These are phyloP conservation scores for Bombus superbus DNA, from an alignment of 1,140 invertebrate genomes.

Conservation along the genomic window DNA sequence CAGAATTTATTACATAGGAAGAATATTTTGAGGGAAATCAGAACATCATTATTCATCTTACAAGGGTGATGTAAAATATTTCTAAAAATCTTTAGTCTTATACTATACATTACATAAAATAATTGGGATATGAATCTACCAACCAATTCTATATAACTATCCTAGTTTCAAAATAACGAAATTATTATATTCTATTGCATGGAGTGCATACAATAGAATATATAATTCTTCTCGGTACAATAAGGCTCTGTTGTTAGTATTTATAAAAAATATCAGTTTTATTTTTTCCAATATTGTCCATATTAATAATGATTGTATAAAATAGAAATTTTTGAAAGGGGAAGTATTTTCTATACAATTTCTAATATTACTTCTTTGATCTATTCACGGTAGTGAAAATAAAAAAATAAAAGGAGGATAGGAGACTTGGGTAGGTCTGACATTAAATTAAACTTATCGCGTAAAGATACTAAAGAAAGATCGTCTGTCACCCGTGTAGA, in stretches of 20 bases:
- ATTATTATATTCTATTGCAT: slow-evolving; percentile 16
- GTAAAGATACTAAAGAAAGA: slow-evolving; percentile 39
- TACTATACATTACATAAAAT: not conserved
- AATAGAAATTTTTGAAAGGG: slow-evolving; percentile 11
- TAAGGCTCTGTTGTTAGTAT: not conserved
- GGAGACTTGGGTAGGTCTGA: slow-evolving; percentile 39
- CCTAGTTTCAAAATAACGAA: not conserved
- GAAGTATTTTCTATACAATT: slow-evolving; percentile 7
- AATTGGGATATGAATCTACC: slow-evolving; percentile 22
- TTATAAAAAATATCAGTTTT: slow-evolving; percentile 9
- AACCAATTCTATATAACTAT: slow-evolving; percentile 18
- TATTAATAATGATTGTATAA: not conserved
- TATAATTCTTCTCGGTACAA: not conserved
- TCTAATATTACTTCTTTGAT: not conserved
- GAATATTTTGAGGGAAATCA: slow-evolving; percentile 50
- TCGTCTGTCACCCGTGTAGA: slow-evolving; percentile 50
- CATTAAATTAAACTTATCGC: slow-evolving; percentile 29
- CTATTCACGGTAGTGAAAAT: not conserved
- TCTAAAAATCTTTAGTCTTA: not conserved
- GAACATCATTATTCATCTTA: slow-evolving; percentile 33
- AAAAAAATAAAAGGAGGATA: slow-evolving; percentile 18
- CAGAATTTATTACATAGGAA: slow-evolving; percentile 28
- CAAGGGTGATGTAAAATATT: slow-evolving; percentile 26
- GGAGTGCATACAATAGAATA: slow-evolving; percentile 1
- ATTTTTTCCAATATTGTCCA: not conserved